Evolutionary conservation across 2,113 vertebrate genomes (phyloP), one percentile per base, ranked within the genome.

Genomic region (Ochotona curzoniae): DNA sequence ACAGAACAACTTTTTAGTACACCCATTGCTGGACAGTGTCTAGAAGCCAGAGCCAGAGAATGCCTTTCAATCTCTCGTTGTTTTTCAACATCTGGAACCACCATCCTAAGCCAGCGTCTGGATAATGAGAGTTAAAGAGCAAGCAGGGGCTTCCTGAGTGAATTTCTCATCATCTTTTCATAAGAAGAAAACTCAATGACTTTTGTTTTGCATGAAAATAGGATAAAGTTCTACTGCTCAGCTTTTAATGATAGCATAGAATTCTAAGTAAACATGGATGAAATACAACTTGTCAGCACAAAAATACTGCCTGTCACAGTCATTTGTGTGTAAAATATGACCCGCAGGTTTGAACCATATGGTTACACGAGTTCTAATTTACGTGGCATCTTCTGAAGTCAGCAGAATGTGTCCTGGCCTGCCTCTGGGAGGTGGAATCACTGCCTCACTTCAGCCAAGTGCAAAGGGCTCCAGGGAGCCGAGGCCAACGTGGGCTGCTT

Each of bases 311-410:
- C 94, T 98, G 97, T 98, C 97, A 98, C 61, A 98, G 93, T 94
- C 93, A 94, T 97, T 98, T 95, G 96, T 94, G 86, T 94, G 97
- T 98, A 98, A 98, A 98, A 98, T 98, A 98, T 97, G 97, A 97
- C 95, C 97, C 8, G 49, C 93, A 83, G 80, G 97, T 97, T 97
- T 97, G 96, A 98, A 97, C 96, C 98, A 98, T 98, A 98, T 98
- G 98, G 97, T 87, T 97, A 94, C 83, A 95, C 91, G 93, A 96
- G 90, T 97, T 98, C 97, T 98, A 97, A 97, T 97, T 98, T 97
- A 98, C 94, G 96, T 97, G 97, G 96, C 96, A 97, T 98, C 97
- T 97, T 98, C 97, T 98, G 96, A 97, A 98, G 97, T 98, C 97
- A 98, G 98, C 98, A 97, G 93, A 97, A 97, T 75, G 49, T 70